Evolutionary conservation across 2,797 vertebrate species (phyloP).

Genomic region (Sebastes iracundus): DNA sequence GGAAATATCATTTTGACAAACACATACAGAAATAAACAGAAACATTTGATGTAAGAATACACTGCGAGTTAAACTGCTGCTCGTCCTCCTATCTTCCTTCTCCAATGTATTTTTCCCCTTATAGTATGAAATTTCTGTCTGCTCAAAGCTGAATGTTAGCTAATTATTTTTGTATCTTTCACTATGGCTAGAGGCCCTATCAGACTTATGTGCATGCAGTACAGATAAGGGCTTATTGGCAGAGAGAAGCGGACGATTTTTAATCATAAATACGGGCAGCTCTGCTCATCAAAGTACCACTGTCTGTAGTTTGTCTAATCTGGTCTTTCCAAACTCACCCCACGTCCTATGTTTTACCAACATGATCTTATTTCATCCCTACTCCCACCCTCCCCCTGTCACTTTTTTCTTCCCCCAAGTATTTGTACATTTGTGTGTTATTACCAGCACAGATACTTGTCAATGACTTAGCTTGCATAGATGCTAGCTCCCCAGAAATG

Average conservation of each 20-base stretch:
- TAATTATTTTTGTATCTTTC: conserved; percentile 88
- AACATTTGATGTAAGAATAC: conserved; percentile 62
- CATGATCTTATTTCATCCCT: conserved; percentile 50
- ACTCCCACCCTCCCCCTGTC: not conserved
- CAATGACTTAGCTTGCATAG: conserved; percentile 1
- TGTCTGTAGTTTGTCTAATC: conserved; percentile 78
- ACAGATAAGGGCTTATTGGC: conserved; percentile 83
- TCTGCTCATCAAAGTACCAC: conserved; percentile 80
- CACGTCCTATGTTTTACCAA: conserved; percentile 50
- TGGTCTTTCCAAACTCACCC: conserved; percentile 66
- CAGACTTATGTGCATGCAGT: conserved; percentile 80
- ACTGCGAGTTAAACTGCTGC: conserved; percentile 54
- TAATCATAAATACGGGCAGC: conserved; percentile 80
- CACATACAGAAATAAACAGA: conserved; percentile 50
- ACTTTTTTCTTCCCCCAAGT: not conserved
- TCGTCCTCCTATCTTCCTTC: conserved; percentile 59
- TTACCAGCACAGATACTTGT: conserved; percentile 6
- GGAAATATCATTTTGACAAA: conserved; percentile 53
- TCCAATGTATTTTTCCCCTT: conserved; percentile 58
- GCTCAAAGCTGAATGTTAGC: conserved; percentile 83
- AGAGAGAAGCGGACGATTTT: conserved; percentile 75
- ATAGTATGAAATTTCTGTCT: conserved; percentile 67
- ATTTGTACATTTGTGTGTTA: conserved; percentile 2
- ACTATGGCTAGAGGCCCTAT: conserved; percentile 81
- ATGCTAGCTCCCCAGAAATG: conserved; percentile 24